phyloP scores from a whole-genome alignment of 2,888 invertebrate species.

The Polydesmus complanatus region DNA sequence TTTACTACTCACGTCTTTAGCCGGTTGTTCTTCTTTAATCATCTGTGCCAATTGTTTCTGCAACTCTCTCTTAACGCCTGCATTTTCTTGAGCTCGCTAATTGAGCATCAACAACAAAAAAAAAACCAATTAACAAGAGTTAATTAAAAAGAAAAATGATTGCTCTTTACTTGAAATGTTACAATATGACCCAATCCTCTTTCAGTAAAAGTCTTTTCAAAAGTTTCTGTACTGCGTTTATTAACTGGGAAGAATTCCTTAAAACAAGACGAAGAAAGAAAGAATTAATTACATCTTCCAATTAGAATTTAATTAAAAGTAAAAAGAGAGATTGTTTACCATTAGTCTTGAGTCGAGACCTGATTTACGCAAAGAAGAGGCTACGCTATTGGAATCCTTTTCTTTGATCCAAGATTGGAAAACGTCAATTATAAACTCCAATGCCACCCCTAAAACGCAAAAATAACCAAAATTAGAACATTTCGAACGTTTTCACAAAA shows the following conservation, averaged over 20 bases:
- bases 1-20: constrained; percentile 43
- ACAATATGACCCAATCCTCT: constrained; percentile 65
- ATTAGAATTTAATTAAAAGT: not conserved
- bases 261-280: not conserved
- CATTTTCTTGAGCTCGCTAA: constrained; percentile 42
- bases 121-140: not conserved
- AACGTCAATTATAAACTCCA: constrained; percentile 86
- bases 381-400: constrained; percentile 69
- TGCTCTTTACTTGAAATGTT: constrained; percentile 38
- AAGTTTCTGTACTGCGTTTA: constrained; percentile 79
- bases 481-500: too few species aligned
- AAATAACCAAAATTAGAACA: not conserved
- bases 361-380: constrained; percentile 73
- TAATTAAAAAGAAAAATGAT: not conserved
- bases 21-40: constrained; percentile 69
- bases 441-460: constrained; percentile 83
- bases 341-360: constrained; percentile 49
- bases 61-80: constrained; percentile 65
- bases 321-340: constrained; percentile 13
- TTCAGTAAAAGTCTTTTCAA: constrained; percentile 58
- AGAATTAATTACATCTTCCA: not conserved
- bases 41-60: constrained; percentile 63
- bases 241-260: constrained; percentile 83
- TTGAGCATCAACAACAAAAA: constrained; percentile 35
- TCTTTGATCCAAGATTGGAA: constrained; percentile 83